A percentile compares a stretch with the other conserved stretches of the same genome.
phyloP scores from a whole-genome alignment of 2,888 invertebrate genomes.

The Watsonalla binaria region DNA sequence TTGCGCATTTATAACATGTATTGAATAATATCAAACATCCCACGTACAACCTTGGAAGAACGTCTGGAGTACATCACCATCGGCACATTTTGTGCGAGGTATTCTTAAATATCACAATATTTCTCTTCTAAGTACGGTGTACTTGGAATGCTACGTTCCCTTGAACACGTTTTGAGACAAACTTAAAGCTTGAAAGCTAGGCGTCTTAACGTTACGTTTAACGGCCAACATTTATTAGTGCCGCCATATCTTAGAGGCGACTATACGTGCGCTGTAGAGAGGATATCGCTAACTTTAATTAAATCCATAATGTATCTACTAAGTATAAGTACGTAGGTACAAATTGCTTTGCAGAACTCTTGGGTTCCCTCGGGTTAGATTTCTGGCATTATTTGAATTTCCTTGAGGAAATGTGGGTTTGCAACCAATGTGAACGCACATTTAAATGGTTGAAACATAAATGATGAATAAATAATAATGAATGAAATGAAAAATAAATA shows the following conservation, averaged over 20 bases:
- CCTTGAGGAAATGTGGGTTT: no score
- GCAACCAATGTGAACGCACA: no score
- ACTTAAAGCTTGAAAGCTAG: not conserved
- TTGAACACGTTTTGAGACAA: not conserved
- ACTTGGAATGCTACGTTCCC: not conserved
- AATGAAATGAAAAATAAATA: no score
- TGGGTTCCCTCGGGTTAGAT: not conserved
- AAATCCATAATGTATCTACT: not conserved
- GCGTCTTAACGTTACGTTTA: not conserved
- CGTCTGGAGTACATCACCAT: not conserved
- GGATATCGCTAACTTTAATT: not conserved
- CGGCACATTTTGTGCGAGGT: not conserved
- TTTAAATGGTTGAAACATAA: no score
- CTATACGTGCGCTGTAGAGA: not conserved
- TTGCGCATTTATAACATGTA: not conserved
- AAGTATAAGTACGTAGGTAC: not conserved
- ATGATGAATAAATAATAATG: no score
- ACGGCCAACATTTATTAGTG: conserved; percentile 1
- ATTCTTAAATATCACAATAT: not conserved
- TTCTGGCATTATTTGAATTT: not conserved
- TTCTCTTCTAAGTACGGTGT: not conserved
- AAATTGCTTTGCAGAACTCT: not conserved
- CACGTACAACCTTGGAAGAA: not conserved
- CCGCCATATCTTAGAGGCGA: not conserved
- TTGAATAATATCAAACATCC: not conserved